Conservation (phyloP, 2,113 vertebrate genomes). For the Takifugu flavidus region DNA sequence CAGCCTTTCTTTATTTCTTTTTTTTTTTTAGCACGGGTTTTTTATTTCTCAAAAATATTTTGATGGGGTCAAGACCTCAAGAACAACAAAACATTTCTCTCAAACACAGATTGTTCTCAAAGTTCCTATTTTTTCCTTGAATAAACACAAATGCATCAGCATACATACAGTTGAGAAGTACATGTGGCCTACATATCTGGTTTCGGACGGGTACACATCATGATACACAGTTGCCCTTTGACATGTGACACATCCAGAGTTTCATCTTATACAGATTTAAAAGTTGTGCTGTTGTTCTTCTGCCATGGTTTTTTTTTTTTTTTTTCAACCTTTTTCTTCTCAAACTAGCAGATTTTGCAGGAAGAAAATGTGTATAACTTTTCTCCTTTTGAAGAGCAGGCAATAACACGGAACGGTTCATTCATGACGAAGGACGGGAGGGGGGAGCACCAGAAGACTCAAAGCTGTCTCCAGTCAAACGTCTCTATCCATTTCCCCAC, state of each 20-base stretch:
- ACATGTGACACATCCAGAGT: conserved; percentile 63
- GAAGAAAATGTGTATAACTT: conserved; percentile 45
- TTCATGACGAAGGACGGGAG: conserved; percentile 41
- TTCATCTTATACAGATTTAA: conserved; percentile 55
- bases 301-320: conserved; percentile 47
- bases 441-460: conserved; percentile 62
- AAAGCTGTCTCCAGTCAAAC: conserved; percentile 59
- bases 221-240: conserved; percentile 68
- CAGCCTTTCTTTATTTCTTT: too few species aligned
- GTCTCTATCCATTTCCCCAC: conserved; percentile 36
- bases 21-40: conserved; percentile 7
- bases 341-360: conserved; percentile 50
- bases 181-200: conserved; percentile 58
- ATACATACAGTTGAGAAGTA: conserved; percentile 71
- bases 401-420: conserved; percentile 67
- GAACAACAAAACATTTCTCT: conserved; percentile 66
- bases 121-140: conserved; percentile 55
- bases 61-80: conserved; percentile 53
- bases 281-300: conserved; percentile 64
- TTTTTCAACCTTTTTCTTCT: conserved; percentile 20
- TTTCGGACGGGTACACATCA: conserved; percentile 64
- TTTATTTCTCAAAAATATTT: conserved; percentile 74
- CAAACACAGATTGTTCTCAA: conserved; percentile 60
- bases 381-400: conserved; percentile 62
- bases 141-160: conserved; percentile 70